Evolutionary conservation across 2,888 invertebrate genomes (phyloP).

Genomic region (Apamea sordens): DNA sequence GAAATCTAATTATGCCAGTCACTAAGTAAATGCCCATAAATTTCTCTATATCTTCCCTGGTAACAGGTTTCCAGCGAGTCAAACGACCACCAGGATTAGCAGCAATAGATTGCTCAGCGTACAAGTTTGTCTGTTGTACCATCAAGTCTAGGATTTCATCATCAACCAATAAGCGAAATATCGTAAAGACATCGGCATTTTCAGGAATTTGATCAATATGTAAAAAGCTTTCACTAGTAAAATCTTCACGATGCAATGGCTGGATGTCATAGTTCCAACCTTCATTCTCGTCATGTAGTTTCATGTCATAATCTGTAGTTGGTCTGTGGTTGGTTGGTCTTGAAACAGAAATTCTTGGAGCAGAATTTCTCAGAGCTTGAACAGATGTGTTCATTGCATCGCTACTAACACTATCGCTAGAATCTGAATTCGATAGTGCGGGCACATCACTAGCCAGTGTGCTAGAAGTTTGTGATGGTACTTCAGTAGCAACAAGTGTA

Average conservation of each 20-base stretch:
- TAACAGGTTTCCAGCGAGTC: slow-evolving; percentile 42
- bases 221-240: too few relatives aligned
- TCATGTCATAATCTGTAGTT: slow-evolving; percentile 33
- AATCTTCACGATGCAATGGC: slow-evolving; percentile 26
- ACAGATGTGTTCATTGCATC: too few relatives aligned
- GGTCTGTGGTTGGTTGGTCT: slow-evolving; percentile 28
- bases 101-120: too few relatives aligned
- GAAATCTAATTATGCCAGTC: slow-evolving; percentile 51
- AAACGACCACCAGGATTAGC: slow-evolving; percentile 13
- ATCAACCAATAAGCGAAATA: slow-evolving; percentile 37
- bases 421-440: too few relatives aligned
- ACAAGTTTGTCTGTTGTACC: slow-evolving; percentile 6
- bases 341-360: slow-evolving; percentile 25
- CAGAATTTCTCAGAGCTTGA: slow-evolving; percentile 13
- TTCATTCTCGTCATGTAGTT: slow-evolving; percentile 24
- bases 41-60: slow-evolving; percentile 48
- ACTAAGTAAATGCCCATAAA: slow-evolving; percentile 52
- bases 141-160: slow-evolving; percentile 44
- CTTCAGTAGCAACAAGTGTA: slow-evolving; percentile 12
- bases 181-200: background rate
- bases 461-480: too few relatives aligned
- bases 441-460: too few relatives aligned
- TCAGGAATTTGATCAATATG: too few relatives aligned
- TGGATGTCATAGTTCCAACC: slow-evolving; percentile 37
- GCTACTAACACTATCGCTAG: too few relatives aligned